These are phyloP conservation scores for Clarias magur DNA, from an alignment of 2,113 vertebrate genomes.

Conservation along the genomic window DNA sequence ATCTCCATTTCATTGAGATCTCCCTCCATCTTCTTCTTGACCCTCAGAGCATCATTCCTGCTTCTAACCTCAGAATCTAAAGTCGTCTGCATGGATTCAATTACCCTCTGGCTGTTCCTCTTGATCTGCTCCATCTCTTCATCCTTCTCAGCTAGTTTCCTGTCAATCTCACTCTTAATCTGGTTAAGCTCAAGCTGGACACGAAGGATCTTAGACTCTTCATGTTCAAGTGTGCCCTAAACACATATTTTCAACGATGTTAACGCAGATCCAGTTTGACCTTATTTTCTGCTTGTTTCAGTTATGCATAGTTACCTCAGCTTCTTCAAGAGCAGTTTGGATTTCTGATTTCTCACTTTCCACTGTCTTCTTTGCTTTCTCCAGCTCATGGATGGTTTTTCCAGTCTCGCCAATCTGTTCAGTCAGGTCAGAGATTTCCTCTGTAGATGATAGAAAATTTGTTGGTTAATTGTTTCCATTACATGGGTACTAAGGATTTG, in stretches of 20 bases:
- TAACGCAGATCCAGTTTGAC: no score
- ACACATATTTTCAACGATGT: neutral
- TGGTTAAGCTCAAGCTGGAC: neutral
- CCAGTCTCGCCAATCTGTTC: conserved; percentile 64
- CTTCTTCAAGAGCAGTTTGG: conserved; percentile 51
- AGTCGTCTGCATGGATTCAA: no score
- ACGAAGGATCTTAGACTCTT: no score
- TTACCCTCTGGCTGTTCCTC: no score
- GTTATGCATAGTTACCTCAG: conserved; percentile 32
- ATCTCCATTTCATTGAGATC: conserved; percentile 64
- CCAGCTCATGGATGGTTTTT: conserved; percentile 79
- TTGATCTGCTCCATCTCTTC: no score
- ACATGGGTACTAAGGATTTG: neutral
- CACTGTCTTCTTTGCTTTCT: conserved; percentile 78
- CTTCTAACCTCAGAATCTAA: no score
- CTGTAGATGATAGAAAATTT: neutral
- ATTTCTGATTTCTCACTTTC: conserved; percentile 52
- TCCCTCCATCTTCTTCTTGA: conserved; percentile 34
- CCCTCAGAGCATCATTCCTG: no score
- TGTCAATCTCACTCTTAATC: no score
- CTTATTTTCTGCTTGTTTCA: neutral
- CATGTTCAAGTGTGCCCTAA: no score
- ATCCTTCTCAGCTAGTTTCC: no score
- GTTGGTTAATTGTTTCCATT: neutral
- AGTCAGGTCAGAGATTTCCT: conserved; percentile 54